Percentiles rank a stretch among this genome's conserved stretches.
These are phyloP conservation scores for Syngnathus floridae DNA, from an alignment of 2,113 vertebrate species.

Conservation along the genomic window DNA sequence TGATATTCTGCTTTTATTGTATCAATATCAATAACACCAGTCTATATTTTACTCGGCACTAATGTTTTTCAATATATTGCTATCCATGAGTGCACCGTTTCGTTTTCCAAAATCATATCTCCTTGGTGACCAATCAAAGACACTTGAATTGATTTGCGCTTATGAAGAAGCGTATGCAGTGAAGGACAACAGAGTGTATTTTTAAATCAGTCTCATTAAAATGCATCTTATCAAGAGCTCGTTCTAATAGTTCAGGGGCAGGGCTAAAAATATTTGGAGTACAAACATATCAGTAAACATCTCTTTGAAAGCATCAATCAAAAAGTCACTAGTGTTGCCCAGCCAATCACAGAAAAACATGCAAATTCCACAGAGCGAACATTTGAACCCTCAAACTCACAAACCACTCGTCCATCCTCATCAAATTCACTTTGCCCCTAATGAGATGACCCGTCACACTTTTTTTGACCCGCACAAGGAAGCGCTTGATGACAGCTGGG, in stretches of 20 bases:
- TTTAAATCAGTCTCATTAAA: neutral
- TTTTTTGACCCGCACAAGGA: neutral
- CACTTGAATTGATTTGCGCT: neutral
- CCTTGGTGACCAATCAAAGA: slow-evolving; percentile 4
- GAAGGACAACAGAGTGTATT: neutral
- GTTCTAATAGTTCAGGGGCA: neutral
- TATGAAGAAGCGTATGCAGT: neutral
- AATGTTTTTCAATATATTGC: neutral
- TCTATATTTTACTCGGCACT: neutral
- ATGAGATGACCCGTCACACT: neutral
- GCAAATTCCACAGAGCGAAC: neutral
- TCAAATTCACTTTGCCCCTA: neutral
- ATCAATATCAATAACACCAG: neutral
- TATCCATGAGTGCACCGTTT: neutral
- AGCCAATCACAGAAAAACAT: neutral
- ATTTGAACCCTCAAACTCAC: neutral
- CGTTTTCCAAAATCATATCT: neutral
- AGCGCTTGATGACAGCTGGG: neutral
- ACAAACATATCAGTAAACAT: neutral
- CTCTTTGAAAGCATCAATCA: neutral
- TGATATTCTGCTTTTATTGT: neutral
- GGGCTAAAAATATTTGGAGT: neutral
- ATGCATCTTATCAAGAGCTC: neutral
- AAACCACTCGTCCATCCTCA: neutral
- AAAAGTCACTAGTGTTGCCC: neutral